These are phyloP conservation scores for Myotis myotis DNA, from an alignment of 2,797 vertebrate genomes.

Conservation along the genomic window DNA sequence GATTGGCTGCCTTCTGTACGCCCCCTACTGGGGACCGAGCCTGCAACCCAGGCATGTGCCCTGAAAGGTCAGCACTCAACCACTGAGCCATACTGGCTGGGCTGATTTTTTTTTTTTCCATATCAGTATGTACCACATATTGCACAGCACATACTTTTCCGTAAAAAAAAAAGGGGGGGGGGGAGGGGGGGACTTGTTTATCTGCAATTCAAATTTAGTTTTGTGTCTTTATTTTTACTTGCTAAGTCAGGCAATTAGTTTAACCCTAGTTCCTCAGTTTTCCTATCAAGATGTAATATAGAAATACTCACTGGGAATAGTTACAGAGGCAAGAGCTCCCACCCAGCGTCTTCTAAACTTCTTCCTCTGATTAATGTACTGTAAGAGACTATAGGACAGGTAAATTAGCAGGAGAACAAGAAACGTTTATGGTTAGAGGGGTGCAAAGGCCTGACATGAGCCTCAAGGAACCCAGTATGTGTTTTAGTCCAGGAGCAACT, in stretches of 20 bases:
- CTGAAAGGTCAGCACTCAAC: too few species aligned
- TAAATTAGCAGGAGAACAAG: neutral
- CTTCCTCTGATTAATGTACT: constrained; percentile 95
- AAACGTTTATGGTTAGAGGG: neutral
- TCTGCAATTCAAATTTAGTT: constrained; percentile 34
- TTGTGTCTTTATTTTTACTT: neutral
- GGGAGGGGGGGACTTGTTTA: neutral
- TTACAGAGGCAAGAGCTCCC: constrained; percentile 90
- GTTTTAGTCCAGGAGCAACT: neutral
- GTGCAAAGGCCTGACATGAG: neutral
- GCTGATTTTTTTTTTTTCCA: neutral
- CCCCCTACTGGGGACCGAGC: too few species aligned
- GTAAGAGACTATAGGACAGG: constrained; percentile 87
- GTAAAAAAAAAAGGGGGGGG: neutral
- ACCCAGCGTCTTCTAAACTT: constrained; percentile 95
- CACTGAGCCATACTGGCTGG: too few species aligned
- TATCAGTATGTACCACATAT: neutral
- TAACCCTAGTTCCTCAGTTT: neutral
- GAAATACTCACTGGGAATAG: constrained; percentile 91
- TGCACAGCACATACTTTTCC: neutral
- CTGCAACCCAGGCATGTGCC: too few species aligned
- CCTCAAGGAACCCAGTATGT: neutral
- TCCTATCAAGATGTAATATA: neutral
- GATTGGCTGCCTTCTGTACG: too few species aligned
- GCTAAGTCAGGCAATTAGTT: neutral